Percentiles rank a stretch among this genome's conserved stretches.
Conservation (phyloP, 1,140 invertebrate genomes). For the Trichoplusia ni region DNA sequence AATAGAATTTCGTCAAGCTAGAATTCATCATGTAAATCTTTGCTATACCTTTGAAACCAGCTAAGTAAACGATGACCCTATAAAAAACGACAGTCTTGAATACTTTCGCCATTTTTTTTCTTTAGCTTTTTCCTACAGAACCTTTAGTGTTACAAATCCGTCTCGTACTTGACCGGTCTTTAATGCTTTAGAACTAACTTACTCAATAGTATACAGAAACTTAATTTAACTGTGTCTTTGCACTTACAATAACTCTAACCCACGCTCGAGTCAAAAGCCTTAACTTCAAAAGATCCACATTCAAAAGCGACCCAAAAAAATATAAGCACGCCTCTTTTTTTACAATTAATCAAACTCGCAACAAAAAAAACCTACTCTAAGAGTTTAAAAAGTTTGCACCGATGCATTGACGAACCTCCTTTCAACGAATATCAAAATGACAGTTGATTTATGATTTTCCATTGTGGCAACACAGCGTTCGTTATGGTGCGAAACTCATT, state of each 20-base stretch:
- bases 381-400: slow-evolving; percentile 73
- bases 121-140: no score
- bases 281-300: slow-evolving; percentile 23
- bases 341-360: slow-evolving; percentile 65
- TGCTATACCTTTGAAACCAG: no score
- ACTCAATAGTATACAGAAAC: slow-evolving; percentile 4
- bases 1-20: no score
- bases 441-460: slow-evolving; percentile 75
- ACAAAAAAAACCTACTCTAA: slow-evolving; percentile 53
- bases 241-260: slow-evolving; percentile 21
- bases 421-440: slow-evolving; percentile 74
- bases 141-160: no score
- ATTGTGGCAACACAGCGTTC: slow-evolving; percentile 70
- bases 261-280: slow-evolving; percentile 1
- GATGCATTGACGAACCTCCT: slow-evolving; percentile 72
- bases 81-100: no score
- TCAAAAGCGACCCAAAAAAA: slow-evolving; percentile 16
- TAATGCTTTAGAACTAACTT: neutral
- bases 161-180: no score
- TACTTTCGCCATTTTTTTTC: no score
- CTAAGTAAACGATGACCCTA: no score
- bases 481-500: slow-evolving; percentile 67
- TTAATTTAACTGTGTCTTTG: slow-evolving; percentile 20
- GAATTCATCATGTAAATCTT: no score
- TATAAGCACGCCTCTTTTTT: slow-evolving; percentile 42